Evolutionary conservation across 2,888 invertebrate species (phyloP).

Genomic region (Pristionchus fissidentatus): DNA sequence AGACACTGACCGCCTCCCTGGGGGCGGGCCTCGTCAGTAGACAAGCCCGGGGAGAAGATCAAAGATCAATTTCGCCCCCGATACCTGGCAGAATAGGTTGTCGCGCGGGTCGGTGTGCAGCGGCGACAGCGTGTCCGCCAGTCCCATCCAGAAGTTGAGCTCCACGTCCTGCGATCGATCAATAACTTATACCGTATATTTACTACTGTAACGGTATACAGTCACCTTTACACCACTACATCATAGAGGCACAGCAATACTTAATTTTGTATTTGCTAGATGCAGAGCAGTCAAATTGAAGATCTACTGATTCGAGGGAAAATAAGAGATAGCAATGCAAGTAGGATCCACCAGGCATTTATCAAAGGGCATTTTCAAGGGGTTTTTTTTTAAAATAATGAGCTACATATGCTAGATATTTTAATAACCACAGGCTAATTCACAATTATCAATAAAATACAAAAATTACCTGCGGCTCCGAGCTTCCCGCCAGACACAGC

Average conservation of each 20-base stretch:
- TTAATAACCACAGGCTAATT: no score
- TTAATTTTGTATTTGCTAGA: no score
- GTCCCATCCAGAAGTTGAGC: constrained; percentile 97
- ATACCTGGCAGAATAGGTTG: constrained; percentile 74
- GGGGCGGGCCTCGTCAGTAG: no score
- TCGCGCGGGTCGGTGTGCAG: constrained; percentile 83
- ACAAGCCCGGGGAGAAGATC: no score
- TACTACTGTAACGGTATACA: no score
- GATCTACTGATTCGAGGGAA: neutral
- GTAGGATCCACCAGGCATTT: no score
- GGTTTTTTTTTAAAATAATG: neutral
- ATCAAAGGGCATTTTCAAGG: neutral
- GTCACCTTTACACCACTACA: no score
- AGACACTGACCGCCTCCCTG: no score
- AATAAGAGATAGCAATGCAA: constrained; percentile 28
- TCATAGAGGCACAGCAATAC: no score
- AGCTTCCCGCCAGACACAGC: constrained; percentile 31
- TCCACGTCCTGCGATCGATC: constrained; percentile 78
- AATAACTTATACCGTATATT: constrained; percentile 32
- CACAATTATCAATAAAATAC: no score
- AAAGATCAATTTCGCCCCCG: constrained; percentile 13
- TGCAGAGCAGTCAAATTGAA: no score
- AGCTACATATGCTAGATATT: no score
- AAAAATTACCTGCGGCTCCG: constrained; percentile 29
- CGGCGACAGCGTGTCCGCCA: constrained; percentile 92